phyloP scores from a whole-genome alignment of 2,113 vertebrate genomes.

The Acrocephalus arundinaceus region DNA sequence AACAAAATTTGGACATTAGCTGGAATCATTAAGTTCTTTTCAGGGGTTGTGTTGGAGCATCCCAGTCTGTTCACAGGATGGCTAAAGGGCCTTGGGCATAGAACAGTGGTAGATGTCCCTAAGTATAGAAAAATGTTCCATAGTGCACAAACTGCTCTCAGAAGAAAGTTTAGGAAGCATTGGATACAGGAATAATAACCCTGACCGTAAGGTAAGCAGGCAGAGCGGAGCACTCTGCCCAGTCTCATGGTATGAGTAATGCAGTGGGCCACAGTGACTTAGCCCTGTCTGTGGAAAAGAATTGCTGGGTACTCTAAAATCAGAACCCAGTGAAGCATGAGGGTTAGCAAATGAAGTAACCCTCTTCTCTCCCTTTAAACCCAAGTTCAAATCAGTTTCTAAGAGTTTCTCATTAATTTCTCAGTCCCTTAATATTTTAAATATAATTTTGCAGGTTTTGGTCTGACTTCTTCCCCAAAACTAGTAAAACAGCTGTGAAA shows the following conservation, averaged over 20 bases:
- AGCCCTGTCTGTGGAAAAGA: not conserved
- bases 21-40: not conserved
- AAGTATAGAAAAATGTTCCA: not conserved
- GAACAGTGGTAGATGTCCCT: not conserved
- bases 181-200: not conserved
- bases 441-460: not conserved
- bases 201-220: not conserved
- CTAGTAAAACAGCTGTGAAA: not conserved
- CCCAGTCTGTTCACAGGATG: not conserved
- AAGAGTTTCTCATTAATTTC: not conserved
- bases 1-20: not conserved
- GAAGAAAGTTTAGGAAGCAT: not conserved
- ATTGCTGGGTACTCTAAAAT: not conserved
- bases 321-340: not conserved
- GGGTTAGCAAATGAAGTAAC: not conserved
- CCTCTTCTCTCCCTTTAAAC: rapidly evolving
- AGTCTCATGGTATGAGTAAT: rapidly evolving
- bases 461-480: not conserved
- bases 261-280: not conserved
- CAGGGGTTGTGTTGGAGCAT: not conserved
- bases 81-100: not conserved
- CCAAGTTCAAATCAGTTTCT: not conserved
- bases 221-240: not conserved
- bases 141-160: not conserved
- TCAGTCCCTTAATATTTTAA: not conserved